phyloP scores from a whole-genome alignment of 2,113 vertebrate species.

The Thamnophis sirtalis region DNA sequence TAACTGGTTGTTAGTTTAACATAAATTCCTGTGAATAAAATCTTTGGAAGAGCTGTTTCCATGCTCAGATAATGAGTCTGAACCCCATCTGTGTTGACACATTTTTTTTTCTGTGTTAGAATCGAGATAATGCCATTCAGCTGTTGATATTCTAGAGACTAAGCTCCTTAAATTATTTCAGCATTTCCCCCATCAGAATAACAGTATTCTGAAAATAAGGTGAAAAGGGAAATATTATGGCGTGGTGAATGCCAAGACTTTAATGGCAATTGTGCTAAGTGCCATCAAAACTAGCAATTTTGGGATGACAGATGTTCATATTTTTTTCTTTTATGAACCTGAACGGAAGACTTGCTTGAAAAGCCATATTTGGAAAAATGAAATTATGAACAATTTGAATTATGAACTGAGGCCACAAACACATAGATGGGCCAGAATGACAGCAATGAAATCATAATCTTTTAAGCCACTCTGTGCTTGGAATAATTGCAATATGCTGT shows the following conservation, averaged over 20 bases:
- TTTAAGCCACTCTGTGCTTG: not conserved
- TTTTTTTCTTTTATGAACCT: not conserved
- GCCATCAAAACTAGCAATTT: not conserved
- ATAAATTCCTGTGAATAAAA: not conserved
- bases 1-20: not conserved
- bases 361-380: not conserved
- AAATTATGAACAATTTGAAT: not conserved
- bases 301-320: not conserved
- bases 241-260: not conserved
- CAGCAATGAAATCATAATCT: not conserved
- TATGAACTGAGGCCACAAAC: not conserved
- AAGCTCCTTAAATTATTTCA: not conserved
- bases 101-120: not conserved
- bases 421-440: not conserved
- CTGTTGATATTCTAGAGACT: not conserved
- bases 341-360: not conserved
- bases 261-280: not conserved
- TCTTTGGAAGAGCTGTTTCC: not conserved
- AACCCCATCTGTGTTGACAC: not conserved
- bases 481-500: not conserved
- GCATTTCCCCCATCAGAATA: not conserved
- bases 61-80: not conserved
- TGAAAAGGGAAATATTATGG: not conserved
- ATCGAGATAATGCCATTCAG: not conserved
- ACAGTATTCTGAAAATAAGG: not conserved